Base-by-base conservation (phyloP, 2,888 invertebrate genomes). In the Lucinisca nassula region DNA sequence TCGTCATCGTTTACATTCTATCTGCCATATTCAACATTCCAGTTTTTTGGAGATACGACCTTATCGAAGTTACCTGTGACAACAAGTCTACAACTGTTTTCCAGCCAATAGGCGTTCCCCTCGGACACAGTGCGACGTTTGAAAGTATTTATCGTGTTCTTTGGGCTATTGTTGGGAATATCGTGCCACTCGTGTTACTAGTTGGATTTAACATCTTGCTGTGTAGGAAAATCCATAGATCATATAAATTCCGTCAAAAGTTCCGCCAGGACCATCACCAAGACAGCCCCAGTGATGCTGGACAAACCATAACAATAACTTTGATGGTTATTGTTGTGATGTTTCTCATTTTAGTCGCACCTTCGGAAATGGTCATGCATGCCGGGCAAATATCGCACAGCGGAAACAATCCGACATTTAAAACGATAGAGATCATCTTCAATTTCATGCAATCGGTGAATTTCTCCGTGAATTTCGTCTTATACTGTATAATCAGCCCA, bases 401-500 rank as follows among this genome's bases (percentile, higher is more conserved):
- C n/a, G 91, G 90, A n/a, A 91, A 91, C 77, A 91, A 91, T 73
- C 94, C 95, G 78, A 85, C 92, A 0, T 93, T 92, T 75, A 94
- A 93, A 87, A 94, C 94, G 0, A 95, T 94, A 21, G 94, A 94
- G 79, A 92, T 92, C 24, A 91, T 97, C 75, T 98, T 98, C 82
- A 98, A 98, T 96, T 97, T 98, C 45, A 96, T 98, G 95, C 98
- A 98, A 96, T 97, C 98, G 74, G 97, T 97, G 91, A 98, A 98
- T 96, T 98, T 98, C 96, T 98, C 98, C 45, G 97, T 98, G 88
- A 98, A 98, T 51, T 98, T 98, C 96, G 98, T 98, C 96, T 97
- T 98, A 87, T 98, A 98, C 96, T 98, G 98, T 95, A 97, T 98
- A 85, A 98, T 98, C 96, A 98, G 98, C 90, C 97, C 98, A 93